Percentiles rank a stretch among this genome's conserved stretches.
Conservation (phyloP, 2,797 vertebrate genomes). For the Enteromius treurensis region DNA sequence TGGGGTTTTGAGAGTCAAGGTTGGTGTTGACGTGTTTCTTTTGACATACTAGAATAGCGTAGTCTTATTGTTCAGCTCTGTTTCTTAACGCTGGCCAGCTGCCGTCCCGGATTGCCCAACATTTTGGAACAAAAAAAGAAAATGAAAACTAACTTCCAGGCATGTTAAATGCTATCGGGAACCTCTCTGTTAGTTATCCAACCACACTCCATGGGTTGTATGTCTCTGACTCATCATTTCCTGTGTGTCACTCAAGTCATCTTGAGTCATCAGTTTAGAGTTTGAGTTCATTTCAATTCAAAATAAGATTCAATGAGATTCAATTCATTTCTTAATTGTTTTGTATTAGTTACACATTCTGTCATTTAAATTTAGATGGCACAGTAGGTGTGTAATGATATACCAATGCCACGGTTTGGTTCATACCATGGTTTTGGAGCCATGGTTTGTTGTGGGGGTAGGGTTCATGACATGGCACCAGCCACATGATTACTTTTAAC, state of each 20-base stretch:
- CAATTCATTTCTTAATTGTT: neutral
- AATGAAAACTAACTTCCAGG: conserved; percentile 2
- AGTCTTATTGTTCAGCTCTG: conserved; percentile 24
- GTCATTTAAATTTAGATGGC: neutral
- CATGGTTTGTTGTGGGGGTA: neutral
- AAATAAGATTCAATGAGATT: no score
- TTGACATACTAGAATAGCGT: conserved; percentile 32
- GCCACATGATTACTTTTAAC: neutral
- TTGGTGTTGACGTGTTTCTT: conserved; percentile 32
- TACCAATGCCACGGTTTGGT: neutral
- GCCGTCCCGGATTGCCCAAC: conserved; percentile 43
- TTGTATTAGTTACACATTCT: neutral
- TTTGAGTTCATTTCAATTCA: neutral
- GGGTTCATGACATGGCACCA: neutral
- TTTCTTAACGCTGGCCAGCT: conserved; percentile 28
- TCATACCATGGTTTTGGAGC: no score
- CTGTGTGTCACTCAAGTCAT: neutral
- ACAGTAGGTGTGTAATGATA: no score
- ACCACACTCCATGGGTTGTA: neutral
- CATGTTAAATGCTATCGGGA: neutral
- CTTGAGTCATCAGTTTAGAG: conserved; percentile 20
- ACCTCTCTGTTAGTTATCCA: neutral
- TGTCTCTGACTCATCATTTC: conserved; percentile 22
- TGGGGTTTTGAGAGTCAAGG: conserved; percentile 5
- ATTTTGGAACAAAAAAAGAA: conserved; percentile 10